A percentile compares a stretch with the other conserved stretches of the same genome.
Evolutionary conservation across 2,113 vertebrate genomes (phyloP).

Genomic region (Peromyscus californicus): DNA sequence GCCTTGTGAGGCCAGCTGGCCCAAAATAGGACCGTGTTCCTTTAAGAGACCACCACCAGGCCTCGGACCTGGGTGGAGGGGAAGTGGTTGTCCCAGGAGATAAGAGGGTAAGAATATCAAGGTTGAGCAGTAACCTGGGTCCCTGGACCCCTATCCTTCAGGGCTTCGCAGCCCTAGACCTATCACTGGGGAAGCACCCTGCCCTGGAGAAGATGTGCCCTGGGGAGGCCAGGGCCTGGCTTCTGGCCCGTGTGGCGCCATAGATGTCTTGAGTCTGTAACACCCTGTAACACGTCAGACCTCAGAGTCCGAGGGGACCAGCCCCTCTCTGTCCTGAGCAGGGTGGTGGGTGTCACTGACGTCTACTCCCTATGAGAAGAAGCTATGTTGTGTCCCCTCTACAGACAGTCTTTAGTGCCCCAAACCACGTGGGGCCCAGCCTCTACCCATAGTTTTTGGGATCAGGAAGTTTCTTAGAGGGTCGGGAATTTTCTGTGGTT

Average conservation of each 20-base stretch:
- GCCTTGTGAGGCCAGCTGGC: background rate
- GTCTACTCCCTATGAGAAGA: background rate
- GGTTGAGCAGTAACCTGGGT: conserved; percentile 78
- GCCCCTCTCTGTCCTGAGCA: background rate
- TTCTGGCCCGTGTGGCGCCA: background rate
- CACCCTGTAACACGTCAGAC: background rate
- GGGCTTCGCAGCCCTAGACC: background rate
- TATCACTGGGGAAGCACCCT: background rate
- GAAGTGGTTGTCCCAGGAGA: conserved; percentile 79
- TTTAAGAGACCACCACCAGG: conserved; percentile 78
- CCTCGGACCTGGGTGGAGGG: conserved; percentile 79
- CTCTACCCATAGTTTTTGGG: background rate
- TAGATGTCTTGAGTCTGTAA: background rate
- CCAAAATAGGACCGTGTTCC: conserved; percentile 58
- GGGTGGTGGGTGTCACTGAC: background rate
- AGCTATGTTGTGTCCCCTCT: background rate
- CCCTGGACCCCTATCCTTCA: conserved; percentile 63
- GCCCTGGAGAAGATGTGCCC: background rate
- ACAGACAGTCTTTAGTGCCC: background rate
- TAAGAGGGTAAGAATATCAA: conserved; percentile 81
- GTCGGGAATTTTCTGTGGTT: background rate
- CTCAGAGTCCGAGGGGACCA: background rate
- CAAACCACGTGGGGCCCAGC: background rate
- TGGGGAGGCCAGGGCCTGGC: background rate
- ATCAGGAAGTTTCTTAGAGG: background rate